Evolutionary conservation across 2,113 vertebrate species (phyloP), one percentile per base, ranked within the genome.

Genomic region (Psilopsiagon aurifrons): DNA sequence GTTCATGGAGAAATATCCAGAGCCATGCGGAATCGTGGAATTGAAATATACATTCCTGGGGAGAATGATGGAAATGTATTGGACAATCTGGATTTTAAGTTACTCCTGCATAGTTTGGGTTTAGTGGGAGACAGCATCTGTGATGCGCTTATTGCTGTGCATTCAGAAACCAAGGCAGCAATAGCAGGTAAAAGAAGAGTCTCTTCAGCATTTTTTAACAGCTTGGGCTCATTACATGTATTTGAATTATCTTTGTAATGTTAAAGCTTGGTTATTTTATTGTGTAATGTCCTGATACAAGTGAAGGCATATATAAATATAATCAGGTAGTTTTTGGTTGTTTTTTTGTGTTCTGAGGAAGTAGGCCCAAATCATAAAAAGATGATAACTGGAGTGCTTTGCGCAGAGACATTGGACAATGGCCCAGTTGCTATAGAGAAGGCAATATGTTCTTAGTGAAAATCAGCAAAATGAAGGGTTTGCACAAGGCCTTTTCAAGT

Each of bases 21-120:
- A 95, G 99, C 99, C 62, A 99, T 99, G 99, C 97, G 99, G 92
- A 99, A 99, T 97, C 98, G 99, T 90, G 99, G 99, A 31, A 98
- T 99, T 89, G 99, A 99, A 97, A 95, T 99, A 55, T 99, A 99
- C 91, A 95, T 99, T 96, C 98, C 98, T 17, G 99, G 98, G 60
- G 99, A 99, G 82, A 97, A 95, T 1, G 98, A 99, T 91, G 98
- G 97, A 13, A 89, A 88, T 31, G 86, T 91, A 76, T 97, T 98
- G 97, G 98, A 99, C 91, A 81, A 59, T 10, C 95, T 98, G 83
- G 99, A 99, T 97, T 81, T 99, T 78, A 99, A 99, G 97, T 97
- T 98, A 51, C 93, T 99, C 39, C 97, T 99, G 62, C 99, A 99
- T 97, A 98, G 98, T 25, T 95, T 98, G 20, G 99, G 99, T 33